These are phyloP conservation scores for Lepidotrigona ventralis DNA, from an alignment of 1,140 invertebrate species.

Conservation along the genomic window DNA sequence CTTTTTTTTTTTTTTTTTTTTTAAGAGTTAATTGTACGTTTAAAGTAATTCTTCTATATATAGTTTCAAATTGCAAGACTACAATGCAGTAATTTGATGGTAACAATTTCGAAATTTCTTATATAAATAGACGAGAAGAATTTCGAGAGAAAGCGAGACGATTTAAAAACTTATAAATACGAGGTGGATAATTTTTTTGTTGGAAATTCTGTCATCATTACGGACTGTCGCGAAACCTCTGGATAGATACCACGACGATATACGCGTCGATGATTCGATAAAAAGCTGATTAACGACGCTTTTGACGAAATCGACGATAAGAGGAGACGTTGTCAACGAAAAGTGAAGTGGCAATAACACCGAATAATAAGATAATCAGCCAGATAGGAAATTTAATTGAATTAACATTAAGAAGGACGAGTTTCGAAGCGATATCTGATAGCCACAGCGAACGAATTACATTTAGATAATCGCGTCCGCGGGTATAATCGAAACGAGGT, in stretches of 20 bases:
- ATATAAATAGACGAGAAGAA: too few species aligned
- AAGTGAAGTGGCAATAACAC: slow-evolving; percentile 6
- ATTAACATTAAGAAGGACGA: slow-evolving; percentile 6
- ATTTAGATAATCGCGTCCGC: background rate
- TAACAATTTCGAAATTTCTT: too few species aligned
- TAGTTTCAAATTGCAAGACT: too few species aligned
- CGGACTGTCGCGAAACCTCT: background rate
- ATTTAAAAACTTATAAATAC: too few species aligned
- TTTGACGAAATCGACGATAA: slow-evolving; percentile 25
- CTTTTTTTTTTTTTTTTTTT: too few species aligned
- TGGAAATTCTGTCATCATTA: background rate
- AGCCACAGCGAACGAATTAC: background rate
- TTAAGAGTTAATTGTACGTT: too few species aligned
- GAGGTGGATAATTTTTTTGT: too few species aligned
- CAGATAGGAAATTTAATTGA: slow-evolving; percentile 37
- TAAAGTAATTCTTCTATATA: too few species aligned
- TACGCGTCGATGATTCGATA: background rate
- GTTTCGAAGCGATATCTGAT: background rate
- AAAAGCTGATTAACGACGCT: background rate
- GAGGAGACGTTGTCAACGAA: slow-evolving; percentile 20
- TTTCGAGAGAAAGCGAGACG: too few species aligned
- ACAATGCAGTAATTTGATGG: too few species aligned
- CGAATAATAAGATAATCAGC: slow-evolving; percentile 17
- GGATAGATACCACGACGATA: background rate
- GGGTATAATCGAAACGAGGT: background rate